Conservation (phyloP, 1,140 invertebrate species). For the Zaprionus gabonicus region DNA sequence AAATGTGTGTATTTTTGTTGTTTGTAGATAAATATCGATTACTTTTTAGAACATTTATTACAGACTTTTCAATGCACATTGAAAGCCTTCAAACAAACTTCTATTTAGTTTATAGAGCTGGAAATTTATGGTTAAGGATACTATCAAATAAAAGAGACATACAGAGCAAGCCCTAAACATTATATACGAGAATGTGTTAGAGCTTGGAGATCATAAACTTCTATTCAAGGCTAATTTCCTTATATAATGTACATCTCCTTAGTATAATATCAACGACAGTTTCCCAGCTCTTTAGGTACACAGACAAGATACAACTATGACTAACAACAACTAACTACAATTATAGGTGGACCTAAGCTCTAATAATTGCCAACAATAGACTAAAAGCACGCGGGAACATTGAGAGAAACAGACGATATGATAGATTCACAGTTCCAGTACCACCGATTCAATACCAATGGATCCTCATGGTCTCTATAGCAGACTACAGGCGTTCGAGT, state of each 20-base stretch:
- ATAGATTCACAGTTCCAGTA: not conserved
- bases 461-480: conserved; percentile 50
- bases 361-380: conserved; percentile 66
- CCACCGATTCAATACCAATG: not conserved
- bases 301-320: conserved; percentile 35
- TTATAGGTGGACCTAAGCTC: conserved; percentile 28
- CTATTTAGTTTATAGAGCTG: conserved; percentile 10
- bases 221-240: not conserved
- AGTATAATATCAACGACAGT: not conserved
- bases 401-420: conserved; percentile 61
- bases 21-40: not conserved
- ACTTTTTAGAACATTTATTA: conserved; percentile 43
- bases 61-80: conserved; percentile 34
- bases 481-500: conserved; percentile 80
- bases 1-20: not conserved
- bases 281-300: conserved; percentile 32
- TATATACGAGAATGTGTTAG: not conserved
- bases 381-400: conserved; percentile 50
- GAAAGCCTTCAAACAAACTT: conserved; percentile 60
- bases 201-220: not conserved
- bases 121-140: not conserved
- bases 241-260: conserved; percentile 1
- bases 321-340: conserved; percentile 67
- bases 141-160: not conserved
- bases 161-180: not conserved